Evolutionary conservation across 2,797 vertebrate genomes (phyloP).

Genomic region (Yasuhikotakia modesta): DNA sequence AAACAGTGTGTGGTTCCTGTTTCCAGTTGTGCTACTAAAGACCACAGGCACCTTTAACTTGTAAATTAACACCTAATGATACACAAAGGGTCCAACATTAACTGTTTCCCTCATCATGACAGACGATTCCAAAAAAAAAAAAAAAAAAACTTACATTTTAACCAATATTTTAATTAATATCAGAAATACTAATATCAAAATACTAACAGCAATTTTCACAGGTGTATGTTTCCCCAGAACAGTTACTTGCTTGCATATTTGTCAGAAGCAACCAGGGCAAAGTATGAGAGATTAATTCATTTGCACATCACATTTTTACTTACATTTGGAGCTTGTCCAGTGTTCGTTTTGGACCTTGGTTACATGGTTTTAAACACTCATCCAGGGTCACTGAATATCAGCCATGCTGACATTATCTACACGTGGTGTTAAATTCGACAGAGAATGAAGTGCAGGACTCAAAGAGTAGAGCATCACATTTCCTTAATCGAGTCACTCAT

Average conservation of each 20-base stretch:
- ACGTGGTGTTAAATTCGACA: not conserved
- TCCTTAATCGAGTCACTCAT: conserved; percentile 44
- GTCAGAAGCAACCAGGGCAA: not conserved
- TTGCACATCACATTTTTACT: not conserved
- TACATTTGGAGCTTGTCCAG: not conserved
- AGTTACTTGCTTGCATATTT: too few relatives aligned
- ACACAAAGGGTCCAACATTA: not conserved
- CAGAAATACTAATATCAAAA: too few relatives aligned
- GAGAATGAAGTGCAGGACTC: conserved; percentile 22
- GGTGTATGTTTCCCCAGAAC: too few relatives aligned
- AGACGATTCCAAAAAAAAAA: too few relatives aligned
- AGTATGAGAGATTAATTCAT: not conserved
- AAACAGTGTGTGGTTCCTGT: not conserved
- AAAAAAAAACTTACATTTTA: too few relatives aligned
- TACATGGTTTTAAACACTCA: conserved; percentile 1
- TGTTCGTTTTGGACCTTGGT: not conserved
- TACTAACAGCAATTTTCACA: too few relatives aligned
- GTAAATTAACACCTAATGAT: not conserved
- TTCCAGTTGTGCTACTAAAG: not conserved
- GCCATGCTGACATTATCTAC: conserved; percentile 9
- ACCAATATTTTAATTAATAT: too few relatives aligned
- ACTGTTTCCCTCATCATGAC: not conserved
- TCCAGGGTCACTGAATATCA: not conserved
- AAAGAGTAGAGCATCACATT: not conserved
- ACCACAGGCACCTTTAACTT: not conserved